Percentiles rank a stretch among this genome's conserved stretches.
Evolutionary conservation across 2,797 vertebrate species (phyloP).

Genomic region (Diceros bicornis): DNA sequence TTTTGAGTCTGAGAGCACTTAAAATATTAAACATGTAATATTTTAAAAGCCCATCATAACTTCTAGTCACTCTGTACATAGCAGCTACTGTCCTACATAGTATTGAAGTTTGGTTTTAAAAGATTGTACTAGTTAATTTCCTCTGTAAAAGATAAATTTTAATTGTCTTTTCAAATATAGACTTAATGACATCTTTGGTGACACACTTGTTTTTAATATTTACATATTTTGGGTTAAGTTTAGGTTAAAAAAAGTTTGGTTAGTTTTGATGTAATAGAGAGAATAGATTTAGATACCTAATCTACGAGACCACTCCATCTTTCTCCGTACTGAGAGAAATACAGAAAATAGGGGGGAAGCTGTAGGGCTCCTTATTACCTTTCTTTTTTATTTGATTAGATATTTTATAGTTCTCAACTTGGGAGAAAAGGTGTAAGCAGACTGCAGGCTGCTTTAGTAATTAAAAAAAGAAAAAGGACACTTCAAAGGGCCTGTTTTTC

Average conservation of each 20-base stretch:
- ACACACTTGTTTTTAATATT: not conserved
- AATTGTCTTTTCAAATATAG: not conserved
- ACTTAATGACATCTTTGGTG: not conserved
- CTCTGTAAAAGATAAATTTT: not conserved
- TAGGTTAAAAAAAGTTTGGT: not conserved
- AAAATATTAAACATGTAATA: not conserved
- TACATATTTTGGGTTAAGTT: not conserved
- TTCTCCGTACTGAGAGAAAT: not conserved
- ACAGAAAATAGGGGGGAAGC: not conserved
- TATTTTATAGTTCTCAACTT: constrained; percentile 4
- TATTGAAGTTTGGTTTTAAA: not conserved
- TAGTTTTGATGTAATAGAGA: not conserved
- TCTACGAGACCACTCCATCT: not conserved
- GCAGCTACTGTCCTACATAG: not conserved
- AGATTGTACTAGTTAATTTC: not conserved
- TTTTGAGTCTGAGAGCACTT: constrained; percentile 6
- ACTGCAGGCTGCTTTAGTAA: not conserved
- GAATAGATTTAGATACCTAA: not conserved
- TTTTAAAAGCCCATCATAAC: not conserved
- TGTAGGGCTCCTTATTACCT: not conserved
- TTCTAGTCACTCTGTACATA: not conserved
- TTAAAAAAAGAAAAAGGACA: not conserved
- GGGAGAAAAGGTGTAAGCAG: not conserved
- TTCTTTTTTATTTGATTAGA: not conserved
- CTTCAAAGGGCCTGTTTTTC: not conserved